Conservation (phyloP, 2,797 vertebrate species). For the Tapirus indicus region DNA sequence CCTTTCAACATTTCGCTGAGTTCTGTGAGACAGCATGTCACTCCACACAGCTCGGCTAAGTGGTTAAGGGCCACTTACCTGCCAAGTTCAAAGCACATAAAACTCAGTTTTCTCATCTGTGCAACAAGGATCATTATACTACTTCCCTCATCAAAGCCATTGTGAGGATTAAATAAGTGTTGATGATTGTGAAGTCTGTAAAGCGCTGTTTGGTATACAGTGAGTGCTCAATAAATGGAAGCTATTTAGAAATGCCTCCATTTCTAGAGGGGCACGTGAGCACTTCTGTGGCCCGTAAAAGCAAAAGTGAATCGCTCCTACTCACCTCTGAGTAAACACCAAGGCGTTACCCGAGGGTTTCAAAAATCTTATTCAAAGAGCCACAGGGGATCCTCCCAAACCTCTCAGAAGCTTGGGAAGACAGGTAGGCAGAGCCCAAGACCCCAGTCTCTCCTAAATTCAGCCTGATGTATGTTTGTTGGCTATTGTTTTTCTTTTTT, state of each 20-base stretch:
- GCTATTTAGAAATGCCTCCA: neutral
- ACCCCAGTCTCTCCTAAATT: neutral
- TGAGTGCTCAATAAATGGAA: slow-evolving; percentile 11
- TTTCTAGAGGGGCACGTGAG: neutral
- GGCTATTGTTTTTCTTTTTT: neutral
- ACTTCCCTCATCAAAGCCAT: neutral
- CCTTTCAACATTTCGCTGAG: slow-evolving; percentile 1
- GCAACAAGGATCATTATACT: slow-evolving; percentile 17
- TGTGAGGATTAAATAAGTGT: neutral
- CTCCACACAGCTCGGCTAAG: neutral
- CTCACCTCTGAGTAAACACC: neutral
- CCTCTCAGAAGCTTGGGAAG: neutral
- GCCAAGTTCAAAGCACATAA: slow-evolving; percentile 54
- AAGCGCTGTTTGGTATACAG: neutral
- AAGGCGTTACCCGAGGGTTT: neutral
- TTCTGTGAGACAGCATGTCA: slow-evolving; percentile 34
- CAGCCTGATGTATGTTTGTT: neutral
- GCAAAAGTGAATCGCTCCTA: neutral
- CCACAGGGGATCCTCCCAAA: neutral
- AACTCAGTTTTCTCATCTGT: slow-evolving; percentile 64
- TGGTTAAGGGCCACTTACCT: slow-evolving; percentile 2
- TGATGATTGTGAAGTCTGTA: neutral
- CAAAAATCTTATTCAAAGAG: neutral
- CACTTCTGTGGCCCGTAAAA: neutral
- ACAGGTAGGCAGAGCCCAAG: neutral